Percentiles rank a stretch among this genome's conserved stretches.
These are phyloP conservation scores for Calliphora vicina DNA, from an alignment of 1,140 invertebrate genomes.

Conservation along the genomic window DNA sequence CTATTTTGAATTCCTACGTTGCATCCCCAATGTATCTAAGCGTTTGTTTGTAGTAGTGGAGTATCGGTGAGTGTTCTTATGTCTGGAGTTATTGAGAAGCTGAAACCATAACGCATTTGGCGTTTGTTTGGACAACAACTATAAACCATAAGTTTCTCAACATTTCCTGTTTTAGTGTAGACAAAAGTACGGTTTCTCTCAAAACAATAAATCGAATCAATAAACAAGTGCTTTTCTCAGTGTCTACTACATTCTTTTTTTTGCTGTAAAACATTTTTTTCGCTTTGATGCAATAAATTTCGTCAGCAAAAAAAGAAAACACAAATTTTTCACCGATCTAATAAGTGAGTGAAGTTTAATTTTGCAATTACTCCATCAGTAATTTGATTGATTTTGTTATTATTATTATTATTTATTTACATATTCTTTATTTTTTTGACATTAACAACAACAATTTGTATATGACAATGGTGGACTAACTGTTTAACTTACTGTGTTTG, in stretches of 20 bases:
- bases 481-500: neutral
- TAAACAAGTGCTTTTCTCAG: neutral
- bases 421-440: neutral
- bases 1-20: too few species aligned
- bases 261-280: neutral
- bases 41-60: neutral
- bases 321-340: neutral
- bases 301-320: neutral
- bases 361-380: neutral
- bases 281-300: too few species aligned
- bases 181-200: neutral
- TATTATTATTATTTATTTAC: neutral
- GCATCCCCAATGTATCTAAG: too few species aligned
- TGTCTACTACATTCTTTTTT: too few species aligned
- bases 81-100: conserved; percentile 13
- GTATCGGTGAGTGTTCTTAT: conserved; percentile 5
- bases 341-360: neutral
- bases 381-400: neutral
- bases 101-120: conserved; percentile 4
- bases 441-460: neutral
- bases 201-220: too few species aligned
- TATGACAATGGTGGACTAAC: too few species aligned
- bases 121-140: conserved; percentile 23
- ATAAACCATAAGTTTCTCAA: neutral
- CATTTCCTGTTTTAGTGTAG: neutral